Base-by-base conservation (phyloP, 2,888 invertebrate species). In the Scotopteryx bipunctaria region DNA sequence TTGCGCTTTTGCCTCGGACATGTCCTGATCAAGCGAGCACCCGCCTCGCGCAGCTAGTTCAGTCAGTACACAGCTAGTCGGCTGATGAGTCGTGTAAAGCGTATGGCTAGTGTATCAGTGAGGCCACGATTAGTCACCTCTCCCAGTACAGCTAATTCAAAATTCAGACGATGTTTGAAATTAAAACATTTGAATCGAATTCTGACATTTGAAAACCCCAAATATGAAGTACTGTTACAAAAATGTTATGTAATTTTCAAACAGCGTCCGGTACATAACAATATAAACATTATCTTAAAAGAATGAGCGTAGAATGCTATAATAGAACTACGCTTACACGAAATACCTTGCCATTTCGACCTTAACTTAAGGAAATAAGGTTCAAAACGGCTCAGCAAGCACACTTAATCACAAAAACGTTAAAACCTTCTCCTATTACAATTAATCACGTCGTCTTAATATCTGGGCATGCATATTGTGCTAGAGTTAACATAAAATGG, bases 381-480 rank as follows among this genome's bases (percentile, higher is more conserved):
- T n/a, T 44, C 44, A 31, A 19, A 54, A 48, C 44, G 48, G 44
- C 44, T 32, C 29, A 2, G 54, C 48, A 55, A 50, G 55, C 52
- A 59, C 57, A 63, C 29, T 45, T 50, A 55, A 58, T 61, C 57
- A 56, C 57, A 61, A 59, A n/a, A 58, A 53, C 59, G 53, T 54
- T 60, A 53, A 55, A 41, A 53, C 61, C 61, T 56, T 51, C 45
- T 53, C 62, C 59, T 54, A 43, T 42, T 55, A 60, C 51, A 58
- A 63, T 55, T 66, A 73, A 78, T 83, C 40, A 52, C 51, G 47
- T 31, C 33, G 21, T 32, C 25, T 41, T n/a, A 11, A 35, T 37
- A 33, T 53, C 81, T 80, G 82, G 82, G 81, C 84, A 85, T 85
- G 84, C 84, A 83, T 78, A 73, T 73, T 66, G 68, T 55, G 61